These are phyloP conservation scores for Tetraneura akinire DNA, from an alignment of 1,140 invertebrate species.

Conservation along the genomic window DNA sequence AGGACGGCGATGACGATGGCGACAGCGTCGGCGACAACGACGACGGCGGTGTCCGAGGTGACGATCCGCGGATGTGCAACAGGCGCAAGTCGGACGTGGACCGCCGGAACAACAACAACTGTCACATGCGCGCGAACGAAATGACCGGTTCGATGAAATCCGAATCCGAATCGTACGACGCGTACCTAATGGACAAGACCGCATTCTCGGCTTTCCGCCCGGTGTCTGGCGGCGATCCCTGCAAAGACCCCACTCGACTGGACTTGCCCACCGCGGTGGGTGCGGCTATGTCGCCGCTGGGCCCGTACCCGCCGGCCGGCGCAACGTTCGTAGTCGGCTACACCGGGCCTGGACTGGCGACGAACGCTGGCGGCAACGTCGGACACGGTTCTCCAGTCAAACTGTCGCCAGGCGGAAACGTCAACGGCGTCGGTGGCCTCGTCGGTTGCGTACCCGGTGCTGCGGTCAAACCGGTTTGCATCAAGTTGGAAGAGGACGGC, in stretches of 20 bases:
- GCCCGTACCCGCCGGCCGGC: conserved; percentile 65
- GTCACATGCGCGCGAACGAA: conserved; percentile 58
- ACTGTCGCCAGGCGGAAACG: conserved; percentile 54
- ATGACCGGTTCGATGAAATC: conserved; percentile 60
- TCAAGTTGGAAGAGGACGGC: conserved; percentile 48
- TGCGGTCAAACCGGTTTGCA: conserved; percentile 19
- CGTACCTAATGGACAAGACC: conserved; percentile 45
- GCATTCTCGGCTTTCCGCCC: conserved; percentile 74
- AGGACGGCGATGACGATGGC: conserved; percentile 55
- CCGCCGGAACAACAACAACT: conserved; percentile 50
- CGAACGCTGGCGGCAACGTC: conserved; percentile 56
- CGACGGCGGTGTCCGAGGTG: conserved; percentile 58
- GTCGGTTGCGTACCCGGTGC: background rate
- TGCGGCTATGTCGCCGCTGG: conserved; percentile 61
- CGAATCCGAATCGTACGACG: conserved; percentile 58
- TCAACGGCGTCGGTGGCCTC: background rate
- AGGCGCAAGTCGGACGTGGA: conserved; percentile 40
- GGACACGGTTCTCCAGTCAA: conserved; percentile 59
- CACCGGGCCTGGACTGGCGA: conserved; percentile 57
- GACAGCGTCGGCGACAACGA: conserved; percentile 56
- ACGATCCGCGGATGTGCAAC: background rate
- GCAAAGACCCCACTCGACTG: conserved; percentile 55
- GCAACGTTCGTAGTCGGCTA: conserved; percentile 69
- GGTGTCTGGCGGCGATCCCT: conserved; percentile 61
- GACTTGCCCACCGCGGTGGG: conserved; percentile 57